Evolutionary conservation across 2,888 invertebrate species (phyloP).

Genomic region (Heteropelma amictum): DNA sequence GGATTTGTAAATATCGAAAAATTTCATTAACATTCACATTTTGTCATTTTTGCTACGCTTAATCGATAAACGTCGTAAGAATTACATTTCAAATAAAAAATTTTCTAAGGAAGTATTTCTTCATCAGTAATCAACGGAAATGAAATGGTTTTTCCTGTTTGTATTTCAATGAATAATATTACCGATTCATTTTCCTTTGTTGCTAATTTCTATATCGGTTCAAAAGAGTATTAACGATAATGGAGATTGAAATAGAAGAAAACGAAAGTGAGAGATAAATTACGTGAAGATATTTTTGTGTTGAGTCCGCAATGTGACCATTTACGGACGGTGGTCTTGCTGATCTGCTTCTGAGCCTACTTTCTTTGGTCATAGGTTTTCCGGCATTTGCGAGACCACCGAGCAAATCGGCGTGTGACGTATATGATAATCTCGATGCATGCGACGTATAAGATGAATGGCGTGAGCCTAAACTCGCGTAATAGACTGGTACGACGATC

Average conservation of each 20-base stretch:
- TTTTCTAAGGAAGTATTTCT: no score
- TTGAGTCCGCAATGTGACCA: constrained; percentile 81
- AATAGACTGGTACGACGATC: constrained; percentile 94
- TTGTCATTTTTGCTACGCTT: neutral
- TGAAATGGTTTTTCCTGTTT: neutral
- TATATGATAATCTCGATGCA: constrained; percentile 94
- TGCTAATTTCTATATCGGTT: neutral
- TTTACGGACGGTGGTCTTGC: constrained; percentile 81
- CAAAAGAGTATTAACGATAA: neutral
- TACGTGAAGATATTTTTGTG: constrained; percentile 83
- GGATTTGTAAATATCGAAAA: no score
- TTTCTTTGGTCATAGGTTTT: constrained; percentile 90
- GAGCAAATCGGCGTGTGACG: constrained; percentile 94
- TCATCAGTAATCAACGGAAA: no score
- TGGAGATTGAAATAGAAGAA: neutral
- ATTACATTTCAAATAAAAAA: no score
- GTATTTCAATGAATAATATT: neutral
- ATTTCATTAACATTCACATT: neutral
- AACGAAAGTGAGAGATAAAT: constrained; percentile 70
- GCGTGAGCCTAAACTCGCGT: constrained; percentile 90
- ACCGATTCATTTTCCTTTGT: neutral
- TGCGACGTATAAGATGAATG: constrained; percentile 98
- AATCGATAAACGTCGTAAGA: no score
- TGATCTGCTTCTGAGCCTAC: constrained; percentile 87
- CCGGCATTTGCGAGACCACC: constrained; percentile 84